Conservation (phyloP, 1,140 invertebrate genomes). For the Halyomorpha halys region DNA sequence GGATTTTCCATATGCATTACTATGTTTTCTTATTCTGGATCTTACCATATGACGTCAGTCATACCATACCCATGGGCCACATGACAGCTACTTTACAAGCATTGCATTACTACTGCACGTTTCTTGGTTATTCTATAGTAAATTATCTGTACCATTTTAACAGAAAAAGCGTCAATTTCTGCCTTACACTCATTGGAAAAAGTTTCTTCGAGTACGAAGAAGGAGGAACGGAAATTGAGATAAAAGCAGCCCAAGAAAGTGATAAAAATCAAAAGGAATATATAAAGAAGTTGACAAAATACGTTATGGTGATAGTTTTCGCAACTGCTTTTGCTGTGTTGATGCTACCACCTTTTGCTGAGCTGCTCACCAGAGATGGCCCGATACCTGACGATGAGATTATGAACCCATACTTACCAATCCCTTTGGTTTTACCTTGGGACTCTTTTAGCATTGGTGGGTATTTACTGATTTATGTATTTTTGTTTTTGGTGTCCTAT, state of each 20-base stretch:
- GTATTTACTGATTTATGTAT: neutral
- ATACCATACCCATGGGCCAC: neutral
- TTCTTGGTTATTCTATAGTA: neutral
- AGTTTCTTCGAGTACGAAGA: neutral
- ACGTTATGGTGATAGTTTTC: conserved; percentile 2
- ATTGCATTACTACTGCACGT: neutral
- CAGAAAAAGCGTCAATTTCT: neutral
- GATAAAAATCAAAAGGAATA: neutral
- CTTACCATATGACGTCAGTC: neutral
- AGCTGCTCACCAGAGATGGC: neutral
- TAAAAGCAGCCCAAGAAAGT: neutral
- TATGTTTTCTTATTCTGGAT: neutral
- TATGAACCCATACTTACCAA: neutral
- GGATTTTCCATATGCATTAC: neutral
- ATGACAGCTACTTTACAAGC: conserved; percentile 1
- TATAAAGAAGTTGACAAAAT: neutral
- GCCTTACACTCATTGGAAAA: neutral
- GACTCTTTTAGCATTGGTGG: neutral
- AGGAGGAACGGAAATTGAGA: neutral
- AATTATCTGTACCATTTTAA: neutral
- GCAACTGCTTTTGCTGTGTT: neutral
- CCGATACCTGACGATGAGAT: neutral
- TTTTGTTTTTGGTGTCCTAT: neutral
- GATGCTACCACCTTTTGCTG: neutral
- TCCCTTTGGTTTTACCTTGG: neutral